These are phyloP conservation scores for Planococcus citri DNA, from an alignment of 1,140 invertebrate species.

Conservation along the genomic window DNA sequence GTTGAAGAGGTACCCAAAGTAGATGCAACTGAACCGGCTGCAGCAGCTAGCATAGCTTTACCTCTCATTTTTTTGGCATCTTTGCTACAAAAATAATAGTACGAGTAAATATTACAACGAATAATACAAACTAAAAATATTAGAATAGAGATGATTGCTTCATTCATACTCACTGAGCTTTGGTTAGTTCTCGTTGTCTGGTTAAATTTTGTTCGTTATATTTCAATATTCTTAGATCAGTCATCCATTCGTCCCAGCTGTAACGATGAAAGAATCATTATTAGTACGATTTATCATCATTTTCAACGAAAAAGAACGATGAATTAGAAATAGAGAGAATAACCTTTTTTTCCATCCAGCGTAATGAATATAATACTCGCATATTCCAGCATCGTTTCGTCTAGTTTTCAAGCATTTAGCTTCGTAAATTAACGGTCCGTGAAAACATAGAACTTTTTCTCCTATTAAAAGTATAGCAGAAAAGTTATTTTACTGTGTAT, in stretches of 20 bases:
- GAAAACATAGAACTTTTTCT: constrained; percentile 28
- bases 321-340: not conserved
- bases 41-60: not conserved
- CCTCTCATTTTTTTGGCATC: not conserved
- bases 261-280: not conserved
- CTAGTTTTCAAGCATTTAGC: constrained; percentile 82
- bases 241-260: constrained; percentile 98
- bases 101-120: too few relatives aligned
- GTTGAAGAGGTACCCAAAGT: not conserved
- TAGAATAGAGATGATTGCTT: not conserved
- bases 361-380: constrained; percentile 82
- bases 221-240: constrained; percentile 81
- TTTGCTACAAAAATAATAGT: constrained; percentile 8
- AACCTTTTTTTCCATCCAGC: constrained; percentile 76
- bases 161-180: constrained; percentile 47
- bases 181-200: constrained; percentile 76
- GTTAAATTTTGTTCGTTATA: constrained; percentile 83
- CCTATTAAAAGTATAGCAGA: too few relatives aligned
- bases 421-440: constrained; percentile 28
- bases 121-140: too few relatives aligned
- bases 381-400: constrained; percentile 28
- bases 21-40: not conserved
- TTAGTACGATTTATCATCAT: not conserved
- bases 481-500: too few relatives aligned
- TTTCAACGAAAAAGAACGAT: not conserved